Conservation (phyloP, 1,140 invertebrate genomes). For the Diuraphis noxia region DNA sequence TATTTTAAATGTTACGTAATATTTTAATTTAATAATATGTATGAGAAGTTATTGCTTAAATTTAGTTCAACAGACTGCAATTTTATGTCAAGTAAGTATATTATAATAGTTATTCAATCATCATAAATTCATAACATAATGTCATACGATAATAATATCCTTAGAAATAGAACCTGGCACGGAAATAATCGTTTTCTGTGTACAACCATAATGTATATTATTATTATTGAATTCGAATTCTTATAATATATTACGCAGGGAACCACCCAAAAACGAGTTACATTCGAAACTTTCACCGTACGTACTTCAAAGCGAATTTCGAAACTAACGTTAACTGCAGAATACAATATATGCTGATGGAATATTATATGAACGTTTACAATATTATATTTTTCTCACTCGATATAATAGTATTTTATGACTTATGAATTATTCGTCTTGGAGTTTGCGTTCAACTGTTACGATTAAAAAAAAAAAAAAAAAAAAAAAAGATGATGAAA, state of each 20-base stretch:
- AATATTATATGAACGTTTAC: neutral
- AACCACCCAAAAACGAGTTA: neutral
- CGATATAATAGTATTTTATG: neutral
- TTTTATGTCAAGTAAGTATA: too few relatives aligned
- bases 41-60: too few relatives aligned
- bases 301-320: neutral
- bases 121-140: too few relatives aligned
- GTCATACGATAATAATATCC: too few relatives aligned
- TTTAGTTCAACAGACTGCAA: too few relatives aligned
- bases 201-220: neutral
- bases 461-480: too few relatives aligned
- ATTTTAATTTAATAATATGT: too few relatives aligned
- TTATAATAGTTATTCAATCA: too few relatives aligned
- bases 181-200: neutral
- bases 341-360: neutral
- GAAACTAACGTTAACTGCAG: neutral
- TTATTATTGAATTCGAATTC: neutral
- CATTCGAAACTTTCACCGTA: neutral
- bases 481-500: too few relatives aligned
- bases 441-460: too few relatives aligned
- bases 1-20: too few relatives aligned
- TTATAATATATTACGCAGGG: neutral
- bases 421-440: too few relatives aligned
- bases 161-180: neutral
- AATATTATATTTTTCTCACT: neutral